These are phyloP conservation scores for Excalfactoria chinensis DNA, from an alignment of 2,113 vertebrate species.

Conservation along the genomic window DNA sequence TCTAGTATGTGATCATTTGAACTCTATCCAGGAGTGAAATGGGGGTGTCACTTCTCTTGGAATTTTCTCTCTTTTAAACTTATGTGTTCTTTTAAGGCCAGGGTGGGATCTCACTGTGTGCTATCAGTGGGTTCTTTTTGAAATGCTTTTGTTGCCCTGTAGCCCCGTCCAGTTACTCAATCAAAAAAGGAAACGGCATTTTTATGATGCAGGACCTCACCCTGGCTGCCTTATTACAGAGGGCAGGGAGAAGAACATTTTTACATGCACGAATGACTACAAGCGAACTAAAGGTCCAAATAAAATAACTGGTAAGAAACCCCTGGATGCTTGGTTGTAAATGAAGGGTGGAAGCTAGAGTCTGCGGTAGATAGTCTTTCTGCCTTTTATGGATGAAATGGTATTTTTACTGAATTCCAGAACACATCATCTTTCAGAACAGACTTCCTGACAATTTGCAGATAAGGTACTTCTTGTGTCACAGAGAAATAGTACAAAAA, in stretches of 20 bases:
- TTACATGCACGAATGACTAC: neutral
- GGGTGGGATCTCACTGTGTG: neutral
- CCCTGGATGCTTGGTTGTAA: neutral
- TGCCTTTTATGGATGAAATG: neutral
- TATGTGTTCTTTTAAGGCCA: neutral
- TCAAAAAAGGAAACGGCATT: neutral
- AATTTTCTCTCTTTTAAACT: neutral
- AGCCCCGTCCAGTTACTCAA: neutral
- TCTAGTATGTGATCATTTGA: neutral
- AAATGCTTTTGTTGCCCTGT: neutral
- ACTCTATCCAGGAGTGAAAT: fast-evolving
- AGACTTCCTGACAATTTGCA: neutral
- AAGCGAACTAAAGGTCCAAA: neutral
- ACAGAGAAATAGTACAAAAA: neutral
- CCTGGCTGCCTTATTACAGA: neutral
- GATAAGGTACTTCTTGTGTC: neutral
- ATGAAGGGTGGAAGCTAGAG: neutral
- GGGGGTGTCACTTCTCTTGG: neutral
- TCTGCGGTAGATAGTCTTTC: neutral
- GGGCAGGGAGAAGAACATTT: neutral
- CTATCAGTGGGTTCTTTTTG: neutral
- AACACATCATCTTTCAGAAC: neutral
- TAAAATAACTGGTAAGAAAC: neutral
- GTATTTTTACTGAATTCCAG: neutral
- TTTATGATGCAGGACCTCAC: neutral